Evolutionary conservation across 1,140 invertebrate species (phyloP).

Genomic region (Whitmania pigra): DNA sequence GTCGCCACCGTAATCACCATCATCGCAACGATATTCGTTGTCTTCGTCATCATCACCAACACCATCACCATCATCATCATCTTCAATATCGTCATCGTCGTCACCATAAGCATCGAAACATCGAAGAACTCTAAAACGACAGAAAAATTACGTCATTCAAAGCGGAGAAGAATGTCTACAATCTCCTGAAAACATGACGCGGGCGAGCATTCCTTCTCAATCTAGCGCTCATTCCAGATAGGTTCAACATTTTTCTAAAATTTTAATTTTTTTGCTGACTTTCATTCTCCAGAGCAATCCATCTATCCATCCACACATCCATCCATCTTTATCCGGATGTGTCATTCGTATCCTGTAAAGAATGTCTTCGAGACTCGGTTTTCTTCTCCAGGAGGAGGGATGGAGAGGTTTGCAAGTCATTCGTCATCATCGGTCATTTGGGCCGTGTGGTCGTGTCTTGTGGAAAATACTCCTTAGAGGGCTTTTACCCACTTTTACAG

Average conservation of each 20-base stretch:
- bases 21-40: not conserved
- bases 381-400: not conserved
- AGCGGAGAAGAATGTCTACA: not conserved
- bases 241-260: not conserved
- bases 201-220: not conserved
- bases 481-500: no score
- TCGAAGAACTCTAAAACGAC: not conserved
- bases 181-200: not conserved
- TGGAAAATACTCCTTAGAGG: no score
- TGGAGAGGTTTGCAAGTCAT: not conserved
- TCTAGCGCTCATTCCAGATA: no score
- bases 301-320: not conserved
- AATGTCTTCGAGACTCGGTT: not conserved
- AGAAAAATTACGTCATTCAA: not conserved
- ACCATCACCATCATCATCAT: constrained; percentile 2
- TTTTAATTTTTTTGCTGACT: not conserved
- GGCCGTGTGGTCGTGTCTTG: not conserved
- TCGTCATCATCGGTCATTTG: not conserved
- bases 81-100: not conserved
- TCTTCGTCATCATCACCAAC: not conserved
- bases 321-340: not conserved
- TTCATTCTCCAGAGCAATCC: not conserved
- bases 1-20: not conserved
- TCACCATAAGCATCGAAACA: not conserved
- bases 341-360: no score